phyloP scores from a whole-genome alignment of 2,888 invertebrate genomes.

The Eilema griseolum region DNA sequence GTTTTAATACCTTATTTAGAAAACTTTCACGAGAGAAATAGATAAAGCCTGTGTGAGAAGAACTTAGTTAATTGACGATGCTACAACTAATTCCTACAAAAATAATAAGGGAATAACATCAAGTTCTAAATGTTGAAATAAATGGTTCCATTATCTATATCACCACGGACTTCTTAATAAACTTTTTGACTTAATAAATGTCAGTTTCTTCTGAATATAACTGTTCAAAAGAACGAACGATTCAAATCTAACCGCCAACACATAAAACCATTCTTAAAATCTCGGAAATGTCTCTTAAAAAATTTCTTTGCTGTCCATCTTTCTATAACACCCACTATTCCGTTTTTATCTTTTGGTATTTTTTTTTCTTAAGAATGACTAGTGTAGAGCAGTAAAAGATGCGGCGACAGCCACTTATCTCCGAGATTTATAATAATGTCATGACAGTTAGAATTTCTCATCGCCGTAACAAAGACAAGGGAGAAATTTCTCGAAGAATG shows the following conservation, averaged over 20 bases:
- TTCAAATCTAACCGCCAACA: background rate
- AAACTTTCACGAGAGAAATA: no score
- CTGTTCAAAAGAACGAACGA: slow-evolving; percentile 6
- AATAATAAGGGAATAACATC: background rate
- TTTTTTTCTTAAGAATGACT: slow-evolving; percentile 37
- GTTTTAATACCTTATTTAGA: no score
- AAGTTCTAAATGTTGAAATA: no score
- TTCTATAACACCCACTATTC: slow-evolving; percentile 29
- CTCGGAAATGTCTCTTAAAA: slow-evolving; percentile 20
- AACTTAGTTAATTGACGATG: no score
- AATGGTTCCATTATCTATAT: background rate
- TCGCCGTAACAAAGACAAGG: slow-evolving; percentile 45
- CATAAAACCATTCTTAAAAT: background rate
- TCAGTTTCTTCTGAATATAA: background rate
- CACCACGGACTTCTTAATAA: background rate
- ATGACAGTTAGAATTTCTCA: slow-evolving; percentile 49
- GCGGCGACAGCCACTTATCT: slow-evolving; percentile 48
- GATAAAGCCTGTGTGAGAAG: no score
- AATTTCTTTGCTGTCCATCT: background rate
- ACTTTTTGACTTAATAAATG: slow-evolving; percentile 6
- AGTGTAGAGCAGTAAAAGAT: slow-evolving; percentile 46
- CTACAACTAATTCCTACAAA: background rate
- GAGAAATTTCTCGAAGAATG: slow-evolving; percentile 27
- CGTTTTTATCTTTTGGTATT: slow-evolving; percentile 30
- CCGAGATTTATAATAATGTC: slow-evolving; percentile 51